Evolutionary conservation across 2,113 vertebrate genomes (phyloP), one percentile per base, ranked within the genome.

Genomic region (Charadrius vociferus): DNA sequence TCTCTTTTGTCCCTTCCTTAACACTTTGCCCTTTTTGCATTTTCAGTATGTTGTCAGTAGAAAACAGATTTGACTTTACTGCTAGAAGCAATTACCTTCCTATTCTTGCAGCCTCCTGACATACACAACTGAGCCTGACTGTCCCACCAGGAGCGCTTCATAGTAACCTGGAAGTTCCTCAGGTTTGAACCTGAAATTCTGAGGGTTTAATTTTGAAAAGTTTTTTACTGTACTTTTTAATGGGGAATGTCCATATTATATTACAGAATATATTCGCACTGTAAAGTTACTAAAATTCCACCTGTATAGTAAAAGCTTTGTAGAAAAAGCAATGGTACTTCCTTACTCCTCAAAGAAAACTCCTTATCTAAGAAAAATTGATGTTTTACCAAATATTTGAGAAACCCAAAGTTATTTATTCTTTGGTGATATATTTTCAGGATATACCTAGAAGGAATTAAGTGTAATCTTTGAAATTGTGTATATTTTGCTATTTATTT

Each of bases 401-500:
- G 63, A 97, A 95, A 41, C 41, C 85, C 94, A 96, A 97, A 90
- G 94, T 92, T 96, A 96, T 97, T 96, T 96, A 94, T 97, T 95
- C 89, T 63, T 86, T 81, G 87, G 71, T 47, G 36, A 94, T 65
- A n/a, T 61, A 77, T 94, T 95, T 92, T 93, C 39, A 83, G 85
- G 73, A 72, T 83, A 86, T 55, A 82, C 75, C 63, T 89, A 83
- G 86, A 86, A 93, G 50, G 41, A 97, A 88, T 80, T 70, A 90
- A 82, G 65, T 90, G 41, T 94, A 85, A 41, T 66, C 70, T 91
- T 94, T 94, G 61, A 95, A 94, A 74, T 75, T 82, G 26, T 97
- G 87, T 97, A 97, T 97, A 97, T 97, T 93, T 95, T 96, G 94
- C 61, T 97, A 94, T 97, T 96, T 97, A 97, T 95, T 97, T 96